A percentile compares a stretch with the other conserved stretches of the same genome.
phyloP scores from a whole-genome alignment of 2,113 vertebrate species.

The Mionectes macconnelli region DNA sequence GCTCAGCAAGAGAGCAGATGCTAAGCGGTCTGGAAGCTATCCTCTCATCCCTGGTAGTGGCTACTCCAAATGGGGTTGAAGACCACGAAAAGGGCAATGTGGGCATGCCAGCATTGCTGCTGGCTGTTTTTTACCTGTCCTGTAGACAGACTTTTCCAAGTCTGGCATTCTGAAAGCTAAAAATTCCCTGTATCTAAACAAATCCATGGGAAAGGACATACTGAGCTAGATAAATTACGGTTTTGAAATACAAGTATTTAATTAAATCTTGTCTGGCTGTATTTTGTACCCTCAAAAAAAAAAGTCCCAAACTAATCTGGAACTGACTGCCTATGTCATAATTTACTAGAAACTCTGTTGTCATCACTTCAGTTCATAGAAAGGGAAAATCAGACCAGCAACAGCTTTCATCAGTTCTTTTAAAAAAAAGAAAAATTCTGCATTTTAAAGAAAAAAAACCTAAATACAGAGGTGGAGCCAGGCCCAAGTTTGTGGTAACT shows the following conservation, averaged over 20 bases:
- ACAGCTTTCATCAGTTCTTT: background rate
- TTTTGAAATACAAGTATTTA: conserved; percentile 60
- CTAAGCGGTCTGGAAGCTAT: background rate
- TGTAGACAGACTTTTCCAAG: background rate
- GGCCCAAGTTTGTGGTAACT: background rate
- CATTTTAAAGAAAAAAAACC: background rate
- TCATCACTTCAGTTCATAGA: conserved; percentile 64
- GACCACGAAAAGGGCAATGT: background rate
- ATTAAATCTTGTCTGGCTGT: conserved; percentile 52
- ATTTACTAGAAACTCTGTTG: conserved; percentile 61
- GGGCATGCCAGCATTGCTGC: background rate
- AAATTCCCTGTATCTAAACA: background rate
- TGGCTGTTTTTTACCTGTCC: conserved; percentile 1
- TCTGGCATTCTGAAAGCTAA: background rate
- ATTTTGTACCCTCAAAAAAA: background rate
- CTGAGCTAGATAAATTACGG: conserved; percentile 37
- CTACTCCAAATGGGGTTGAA: background rate
- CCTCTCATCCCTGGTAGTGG: background rate
- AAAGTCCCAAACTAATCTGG: conserved; percentile 27
- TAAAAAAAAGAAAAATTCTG: background rate
- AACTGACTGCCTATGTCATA: conserved; percentile 37
- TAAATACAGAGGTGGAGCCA: background rate
- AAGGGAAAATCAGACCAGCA: conserved; percentile 35
- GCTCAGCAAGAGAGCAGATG: background rate
- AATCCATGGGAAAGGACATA: conserved; percentile 31